Base-by-base conservation (phyloP, 2,888 invertebrate species). In the Pharmacophagus antenor region DNA sequence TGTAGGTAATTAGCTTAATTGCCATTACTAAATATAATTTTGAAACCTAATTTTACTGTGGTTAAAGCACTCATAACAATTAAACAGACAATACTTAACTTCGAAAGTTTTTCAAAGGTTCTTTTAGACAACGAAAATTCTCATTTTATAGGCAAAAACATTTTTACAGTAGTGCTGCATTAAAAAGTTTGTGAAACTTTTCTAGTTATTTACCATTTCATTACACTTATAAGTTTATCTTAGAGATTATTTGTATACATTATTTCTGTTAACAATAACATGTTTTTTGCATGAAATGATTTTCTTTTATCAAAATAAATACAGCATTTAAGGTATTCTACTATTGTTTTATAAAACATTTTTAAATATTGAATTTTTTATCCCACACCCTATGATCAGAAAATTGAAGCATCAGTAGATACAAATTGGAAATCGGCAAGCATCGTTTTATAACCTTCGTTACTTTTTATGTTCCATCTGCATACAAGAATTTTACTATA, bases 131-230 rank as follows among this genome's bases (percentile, higher is more conserved):
- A 44, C 42, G 10, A 18, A 44, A 44, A 18, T 20, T 44, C 18
- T 44, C 42, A 44, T 44, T 44, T 2, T 41, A 44, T 7, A 37
- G 17, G 42, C 10, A 20, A 18, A 18, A 18, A 44, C n/a, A 44
- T 18, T 44, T 18, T 44, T 44, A 44, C 18, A 1, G 18, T 18
- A 44, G 42, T n/a, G 1, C n/a, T n/a, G n/a, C 18, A 18, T 44
- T 44, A n/a, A 44, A 8, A 17, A 18, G 17, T 44, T 44, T 44
- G 18, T 44, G 10, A 4, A 52, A 21, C 41, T 25, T 44, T 44
- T 42, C 41, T 44, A 44, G 8, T 44, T 44, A 44, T n/a, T 41
- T n/a, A 41, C 18, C 42, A 18, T 44, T 44, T 44, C 10, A 44
- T 44, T 44, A 44, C 18, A 17, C 42, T 44, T 10, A 18, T 18